Conservation (phyloP, 2,888 invertebrate species). For the Morpho achilles region DNA sequence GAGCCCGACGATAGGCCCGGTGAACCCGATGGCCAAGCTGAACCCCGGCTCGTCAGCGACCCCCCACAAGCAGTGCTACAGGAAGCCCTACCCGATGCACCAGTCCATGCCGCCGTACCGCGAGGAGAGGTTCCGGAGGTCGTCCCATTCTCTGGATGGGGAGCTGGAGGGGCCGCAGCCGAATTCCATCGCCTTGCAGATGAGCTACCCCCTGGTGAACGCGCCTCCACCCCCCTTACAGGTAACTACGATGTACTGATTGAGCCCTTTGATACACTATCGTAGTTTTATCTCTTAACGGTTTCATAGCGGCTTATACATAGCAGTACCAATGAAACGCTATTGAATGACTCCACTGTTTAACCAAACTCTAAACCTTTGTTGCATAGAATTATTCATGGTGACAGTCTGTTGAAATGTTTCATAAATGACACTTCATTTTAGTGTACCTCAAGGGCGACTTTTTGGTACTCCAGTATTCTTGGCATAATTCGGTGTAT, state of each 20-base stretch:
- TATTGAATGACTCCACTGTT: no score
- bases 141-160: conserved; percentile 64
- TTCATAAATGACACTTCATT: no score
- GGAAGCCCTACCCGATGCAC: conserved; percentile 48
- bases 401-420: no score
- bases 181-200: conserved; percentile 82
- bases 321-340: no score
- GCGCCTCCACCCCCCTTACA: conserved; percentile 71
- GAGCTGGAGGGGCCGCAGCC: conserved; percentile 66
- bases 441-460: no score
- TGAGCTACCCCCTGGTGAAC: conserved; percentile 82
- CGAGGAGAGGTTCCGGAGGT: conserved; percentile 44
- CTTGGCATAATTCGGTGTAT: no score
- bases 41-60: conserved; percentile 32
- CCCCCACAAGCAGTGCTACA: conserved; percentile 41
- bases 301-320: no score
- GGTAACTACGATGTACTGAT: conserved; percentile 41
- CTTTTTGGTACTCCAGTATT: no score
- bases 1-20: conserved; percentile 35
- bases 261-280: conserved; percentile 1
- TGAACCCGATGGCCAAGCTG: conserved; percentile 46
- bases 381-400: no score
- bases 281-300: no score
- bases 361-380: no score
- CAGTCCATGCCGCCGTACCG: conserved; percentile 52